phyloP scores from a whole-genome alignment of 2,797 vertebrate genomes.

The Salarias fasciatus region DNA sequence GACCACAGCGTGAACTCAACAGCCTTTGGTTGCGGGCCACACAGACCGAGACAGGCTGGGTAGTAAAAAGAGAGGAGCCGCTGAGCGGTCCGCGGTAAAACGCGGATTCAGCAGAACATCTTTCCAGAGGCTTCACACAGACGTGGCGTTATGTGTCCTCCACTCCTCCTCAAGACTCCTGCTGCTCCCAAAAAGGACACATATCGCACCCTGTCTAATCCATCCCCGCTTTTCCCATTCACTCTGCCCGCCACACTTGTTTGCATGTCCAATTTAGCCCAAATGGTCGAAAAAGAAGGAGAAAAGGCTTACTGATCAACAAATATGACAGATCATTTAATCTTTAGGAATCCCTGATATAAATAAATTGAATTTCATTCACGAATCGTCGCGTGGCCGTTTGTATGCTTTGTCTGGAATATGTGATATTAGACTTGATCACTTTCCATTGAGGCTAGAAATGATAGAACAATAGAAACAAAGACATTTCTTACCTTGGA shows the following conservation, averaged over 20 bases:
- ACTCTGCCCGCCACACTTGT: constrained; percentile 42
- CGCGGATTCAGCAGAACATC: constrained; percentile 53
- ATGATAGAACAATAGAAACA: constrained; percentile 47
- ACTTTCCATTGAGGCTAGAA: not conserved
- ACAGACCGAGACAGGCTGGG: constrained; percentile 31
- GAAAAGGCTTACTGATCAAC: no score
- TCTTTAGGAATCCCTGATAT: no score
- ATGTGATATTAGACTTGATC: not conserved
- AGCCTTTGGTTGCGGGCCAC: constrained; percentile 36
- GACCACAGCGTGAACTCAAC: constrained; percentile 20
- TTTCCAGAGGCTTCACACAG: constrained; percentile 37
- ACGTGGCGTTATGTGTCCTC: constrained; percentile 53
- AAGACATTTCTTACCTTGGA: constrained; percentile 66
- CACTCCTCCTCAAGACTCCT: constrained; percentile 6
- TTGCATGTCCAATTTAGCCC: constrained; percentile 11
- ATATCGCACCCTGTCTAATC: constrained; percentile 43
- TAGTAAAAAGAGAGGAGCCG: constrained; percentile 4
- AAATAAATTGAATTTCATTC: no score
- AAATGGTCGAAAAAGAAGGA: not conserved
- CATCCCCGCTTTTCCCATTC: constrained; percentile 50
- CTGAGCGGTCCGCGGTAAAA: constrained; percentile 46
- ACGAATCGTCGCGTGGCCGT: not conserved
- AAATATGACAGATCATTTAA: no score
- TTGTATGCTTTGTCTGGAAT: not conserved
- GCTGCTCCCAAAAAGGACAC: constrained; percentile 61